Base-by-base conservation (phyloP, 1,140 invertebrate genomes). In the Drosophila mojavensis region DNA sequence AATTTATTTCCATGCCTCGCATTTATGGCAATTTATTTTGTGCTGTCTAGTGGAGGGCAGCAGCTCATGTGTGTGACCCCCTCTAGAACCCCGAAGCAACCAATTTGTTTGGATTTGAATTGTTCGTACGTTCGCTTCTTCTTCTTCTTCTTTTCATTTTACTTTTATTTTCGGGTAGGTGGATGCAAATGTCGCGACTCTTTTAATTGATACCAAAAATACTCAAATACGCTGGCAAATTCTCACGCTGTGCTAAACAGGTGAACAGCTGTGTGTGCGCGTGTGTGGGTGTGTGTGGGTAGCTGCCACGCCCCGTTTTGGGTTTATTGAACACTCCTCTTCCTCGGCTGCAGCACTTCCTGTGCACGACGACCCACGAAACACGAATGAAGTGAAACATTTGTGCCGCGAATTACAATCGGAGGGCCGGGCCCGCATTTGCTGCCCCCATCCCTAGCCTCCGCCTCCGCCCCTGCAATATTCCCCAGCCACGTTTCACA, bases 371-470 rank as follows among this genome's bases (percentile, higher is more conserved):
- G 60, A 64, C 59, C 72, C 74, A 84, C 78, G 78, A 84, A 89
- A 89, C 77, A 84, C 85, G 81, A 89, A 89, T 89, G 84, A 89
- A 89, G 84, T 81, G 80, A 89, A 89, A 79, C 84, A 85, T 84
- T 89, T 89, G 84, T 89, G 84, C 80, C 60, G 84, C 84, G 84
- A 89, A 89, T 89, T 81, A 89, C 78, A 89, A 89, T 78, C 60
- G 77, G 69, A 66, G 48, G 67, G 64, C 67, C 67, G 55, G 60
- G 66, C 80, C 80, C 80, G 80, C 80, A 83, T 82, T 72, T 70
- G 76, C 58, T 62, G 61, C 43, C 74, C 74, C 30, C 75, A 26
- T n/a, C 69, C 67, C 67, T 43, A 5, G 0, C 15, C 59, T 61
- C 15, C 55, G 36, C 61, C 71, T 30, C 50, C 9, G n/a, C 20